These are phyloP conservation scores for Tetranychus piercei DNA, from an alignment of 2,888 invertebrate species.

Conservation along the genomic window DNA sequence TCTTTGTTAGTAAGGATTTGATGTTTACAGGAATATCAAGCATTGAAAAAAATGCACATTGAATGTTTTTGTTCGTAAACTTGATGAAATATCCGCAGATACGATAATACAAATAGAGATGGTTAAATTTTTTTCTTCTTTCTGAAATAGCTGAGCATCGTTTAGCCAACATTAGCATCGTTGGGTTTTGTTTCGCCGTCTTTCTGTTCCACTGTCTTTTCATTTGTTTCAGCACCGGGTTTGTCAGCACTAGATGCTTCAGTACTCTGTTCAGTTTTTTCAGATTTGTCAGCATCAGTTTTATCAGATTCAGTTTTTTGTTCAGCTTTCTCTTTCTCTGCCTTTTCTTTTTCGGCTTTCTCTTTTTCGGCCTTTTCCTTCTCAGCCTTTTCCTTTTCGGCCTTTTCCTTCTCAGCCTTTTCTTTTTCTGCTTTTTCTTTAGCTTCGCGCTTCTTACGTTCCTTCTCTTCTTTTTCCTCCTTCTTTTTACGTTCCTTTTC, in stretches of 20 bases:
- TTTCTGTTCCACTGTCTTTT: background rate
- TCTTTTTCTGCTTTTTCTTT: slow-evolving; percentile 33
- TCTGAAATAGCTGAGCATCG: background rate
- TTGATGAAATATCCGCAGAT: background rate
- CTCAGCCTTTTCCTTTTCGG: slow-evolving; percentile 42
- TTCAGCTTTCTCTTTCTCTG: slow-evolving; percentile 18
- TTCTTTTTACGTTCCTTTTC: slow-evolving; percentile 41
- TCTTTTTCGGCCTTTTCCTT: slow-evolving; percentile 40
- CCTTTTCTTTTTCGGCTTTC: slow-evolving; percentile 24
- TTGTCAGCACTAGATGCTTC: background rate
- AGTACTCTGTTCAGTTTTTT: background rate
- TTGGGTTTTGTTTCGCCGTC: background rate
- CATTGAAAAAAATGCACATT: background rate
- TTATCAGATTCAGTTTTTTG: slow-evolving; percentile 37
- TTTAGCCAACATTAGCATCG: background rate
- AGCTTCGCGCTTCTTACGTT: slow-evolving; percentile 39
- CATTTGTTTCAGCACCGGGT: background rate
- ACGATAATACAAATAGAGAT: background rate
- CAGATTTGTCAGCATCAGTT: slow-evolving; percentile 28
- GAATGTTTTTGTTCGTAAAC: background rate
- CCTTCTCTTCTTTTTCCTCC: slow-evolving; percentile 31
- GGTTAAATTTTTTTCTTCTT: no score
- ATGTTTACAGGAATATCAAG: background rate
- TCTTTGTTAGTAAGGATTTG: background rate
- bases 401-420: slow-evolving; percentile 39